Evolutionary conservation across 2,888 invertebrate genomes (phyloP), one percentile per base, ranked within the genome.

Genomic region (Orchesella flavescens): DNA sequence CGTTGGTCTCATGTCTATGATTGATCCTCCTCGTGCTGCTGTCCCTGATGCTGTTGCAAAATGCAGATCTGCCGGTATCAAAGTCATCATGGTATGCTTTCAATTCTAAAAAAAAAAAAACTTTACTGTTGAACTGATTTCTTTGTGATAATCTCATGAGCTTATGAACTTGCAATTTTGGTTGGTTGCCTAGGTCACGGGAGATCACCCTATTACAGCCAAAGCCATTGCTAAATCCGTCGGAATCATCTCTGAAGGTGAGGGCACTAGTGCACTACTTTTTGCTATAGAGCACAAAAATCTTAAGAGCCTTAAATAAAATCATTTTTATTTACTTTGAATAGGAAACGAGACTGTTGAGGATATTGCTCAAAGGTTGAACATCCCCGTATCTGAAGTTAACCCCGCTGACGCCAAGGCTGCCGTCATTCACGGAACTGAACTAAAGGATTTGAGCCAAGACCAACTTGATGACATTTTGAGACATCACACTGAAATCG

Each of bases 181-280:
- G n/a, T n/a, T n/a, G n/a, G n/a, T n/a, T n/a, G n/a, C n/a, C n/a
- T n/a, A n/a, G n/a, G 80, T 88, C 61, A 84, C 84, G 66, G 84
- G 84, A 21, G 95, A 95, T 90, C 95, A 95, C 90, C 95, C 95
- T 0, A 93, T 94, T 72, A 95, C 95, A 0, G 95, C 95, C 23
- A 93, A 93, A 89, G 94, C 95, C 2, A 93, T 95, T 83, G 95
- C 95, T 0, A 91, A 92, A 83, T 93, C 93, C 85, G 94, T 94
- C 1, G 94, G 94, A 34, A 94, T 95, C 85, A 94, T 94, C 68
- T 93, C 94, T 10, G 90, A 91, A 86, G 92, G 92, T 84, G 89
- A 17, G 72, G 44, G 61, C 59, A 43, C 21, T 65, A 34, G 2
- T 10, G 2, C 10, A 66, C 13, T 66, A 4, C 43, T 34, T 24